These are phyloP conservation scores for Pelagia noctiluca DNA, from an alignment of 30 jellyfish, hydroid and myxozoan genomes.

Conservation along the genomic window DNA sequence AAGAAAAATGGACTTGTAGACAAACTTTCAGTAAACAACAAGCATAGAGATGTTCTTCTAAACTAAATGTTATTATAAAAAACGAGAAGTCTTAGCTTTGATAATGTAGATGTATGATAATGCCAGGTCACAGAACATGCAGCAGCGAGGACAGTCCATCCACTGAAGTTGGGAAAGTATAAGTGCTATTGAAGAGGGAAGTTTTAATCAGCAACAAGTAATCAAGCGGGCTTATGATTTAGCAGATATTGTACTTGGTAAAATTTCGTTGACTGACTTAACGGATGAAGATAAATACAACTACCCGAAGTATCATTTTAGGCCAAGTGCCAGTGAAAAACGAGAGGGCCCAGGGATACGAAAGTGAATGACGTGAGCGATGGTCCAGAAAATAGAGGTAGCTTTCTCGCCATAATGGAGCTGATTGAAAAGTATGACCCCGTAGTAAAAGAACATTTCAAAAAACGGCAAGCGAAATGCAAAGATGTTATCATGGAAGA, in stretches of 20 bases:
- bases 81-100: too few species aligned
- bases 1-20: too few species aligned
- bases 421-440: slow-evolving; percentile 64
- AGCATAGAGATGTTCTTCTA: too few species aligned
- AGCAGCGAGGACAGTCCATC: slow-evolving; percentile 41
- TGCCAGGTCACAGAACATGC: slow-evolving; percentile 6
- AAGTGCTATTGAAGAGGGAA: slow-evolving; percentile 39
- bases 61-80: too few species aligned
- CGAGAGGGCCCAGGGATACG: slow-evolving; percentile 55
- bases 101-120: too few species aligned
- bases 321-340: too few species aligned
- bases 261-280: neutral
- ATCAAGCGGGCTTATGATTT: slow-evolving; percentile 38
- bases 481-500: slow-evolving; percentile 57
- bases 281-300: neutral
- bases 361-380: slow-evolving; percentile 60
- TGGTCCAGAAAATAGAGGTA: slow-evolving; percentile 46
- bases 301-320: too few species aligned
- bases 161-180: slow-evolving; percentile 13
- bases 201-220: slow-evolving; percentile 40
- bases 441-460: slow-evolving; percentile 37
- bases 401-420: slow-evolving; percentile 62
- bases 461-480: slow-evolving; percentile 60
- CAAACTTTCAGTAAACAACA: too few species aligned
- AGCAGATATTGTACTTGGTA: slow-evolving; percentile 37